Base-by-base conservation (phyloP, 2,797 vertebrate genomes). In the Semaprochilodus insignis region DNA sequence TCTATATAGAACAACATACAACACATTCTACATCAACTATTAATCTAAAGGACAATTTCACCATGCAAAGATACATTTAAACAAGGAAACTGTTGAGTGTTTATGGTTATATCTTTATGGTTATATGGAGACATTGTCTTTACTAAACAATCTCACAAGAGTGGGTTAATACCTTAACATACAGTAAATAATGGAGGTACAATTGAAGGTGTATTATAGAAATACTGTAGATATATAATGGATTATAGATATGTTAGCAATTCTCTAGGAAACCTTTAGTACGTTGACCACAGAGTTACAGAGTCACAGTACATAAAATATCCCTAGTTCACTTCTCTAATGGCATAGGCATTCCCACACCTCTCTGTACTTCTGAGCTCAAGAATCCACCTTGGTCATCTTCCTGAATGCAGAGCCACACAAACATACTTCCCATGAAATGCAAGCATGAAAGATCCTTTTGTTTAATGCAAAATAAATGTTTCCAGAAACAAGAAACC, bases 401-500 rank as follows among this genome's bases (percentile, higher is more conserved):
- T 21, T 54, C 15, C 27, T 6, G 7, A 27, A 66, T 75, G 44
- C 72, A 48, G 48, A 59, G 65, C 3, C 71, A 75, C 0, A 13
- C 36, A 73, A 65, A 83, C 21, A 83, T 44, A 55, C 57, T 48
- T 10, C 14, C 63, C 31, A 11, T 69, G 31, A 19, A 71, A 67
- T 80, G 25, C 51, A 66, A 65, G 16, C 36, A 62, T 63, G 44
- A 74, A 81, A 73, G 48, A 5, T 23, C 25, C n/a, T 54, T 60
- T 52, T 55, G 52, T 55, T 73, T 62, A 25, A 16, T 34, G 69
- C n/a, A 51, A 57, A 74, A 65, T 31, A 67, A 69, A 69, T 74
- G 23, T 34, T 78, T 69, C 25, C 23, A 25, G 62, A 78, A 82
- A 82, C 17, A 67, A 72, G 75, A 48, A 65, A 8, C 5, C 21